These are phyloP conservation scores for Ptiloglossa arizonensis DNA, from an alignment of 1,140 invertebrate genomes.

Conservation along the genomic window DNA sequence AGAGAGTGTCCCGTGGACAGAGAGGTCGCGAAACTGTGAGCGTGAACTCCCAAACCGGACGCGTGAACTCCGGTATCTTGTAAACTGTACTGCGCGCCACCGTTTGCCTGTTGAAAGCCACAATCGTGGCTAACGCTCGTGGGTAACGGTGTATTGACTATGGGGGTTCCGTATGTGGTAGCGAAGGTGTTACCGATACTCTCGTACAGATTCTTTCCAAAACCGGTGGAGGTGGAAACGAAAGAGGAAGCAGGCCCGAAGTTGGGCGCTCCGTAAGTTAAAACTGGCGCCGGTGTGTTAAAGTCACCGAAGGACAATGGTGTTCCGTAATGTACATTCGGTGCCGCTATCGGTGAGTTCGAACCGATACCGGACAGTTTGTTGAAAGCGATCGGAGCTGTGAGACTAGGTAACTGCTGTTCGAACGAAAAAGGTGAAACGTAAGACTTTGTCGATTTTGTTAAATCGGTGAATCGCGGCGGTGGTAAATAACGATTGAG, in stretches of 20 bases:
- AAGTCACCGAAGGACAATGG: slow-evolving; percentile 76
- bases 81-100: slow-evolving; percentile 23
- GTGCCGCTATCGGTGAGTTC: slow-evolving; percentile 72
- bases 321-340: slow-evolving; percentile 77
- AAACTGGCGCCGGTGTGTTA: slow-evolving; percentile 74
- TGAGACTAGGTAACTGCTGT: slow-evolving; percentile 70
- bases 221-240: slow-evolving; percentile 64
- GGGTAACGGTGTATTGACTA: slow-evolving; percentile 43
- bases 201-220: slow-evolving; percentile 73
- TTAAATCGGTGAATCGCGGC: slow-evolving; percentile 69
- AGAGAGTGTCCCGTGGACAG: not conserved
- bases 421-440: slow-evolving; percentile 59
- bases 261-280: slow-evolving; percentile 78
- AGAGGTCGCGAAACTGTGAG: slow-evolving; percentile 5
- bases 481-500: slow-evolving; percentile 82
- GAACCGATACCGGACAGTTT: slow-evolving; percentile 2
- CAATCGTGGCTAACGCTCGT: slow-evolving; percentile 65
- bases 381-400: slow-evolving; percentile 68
- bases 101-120: slow-evolving; percentile 54
- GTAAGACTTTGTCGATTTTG: slow-evolving; percentile 68
- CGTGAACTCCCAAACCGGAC: not conserved
- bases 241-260: slow-evolving; percentile 72
- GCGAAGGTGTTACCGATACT: slow-evolving; percentile 59
- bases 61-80: not conserved
- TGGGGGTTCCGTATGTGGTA: slow-evolving; percentile 74